Evolutionary conservation across 2,888 invertebrate genomes (phyloP), one percentile per base, ranked within the genome.

Genomic region (Dendrolimus houi): DNA sequence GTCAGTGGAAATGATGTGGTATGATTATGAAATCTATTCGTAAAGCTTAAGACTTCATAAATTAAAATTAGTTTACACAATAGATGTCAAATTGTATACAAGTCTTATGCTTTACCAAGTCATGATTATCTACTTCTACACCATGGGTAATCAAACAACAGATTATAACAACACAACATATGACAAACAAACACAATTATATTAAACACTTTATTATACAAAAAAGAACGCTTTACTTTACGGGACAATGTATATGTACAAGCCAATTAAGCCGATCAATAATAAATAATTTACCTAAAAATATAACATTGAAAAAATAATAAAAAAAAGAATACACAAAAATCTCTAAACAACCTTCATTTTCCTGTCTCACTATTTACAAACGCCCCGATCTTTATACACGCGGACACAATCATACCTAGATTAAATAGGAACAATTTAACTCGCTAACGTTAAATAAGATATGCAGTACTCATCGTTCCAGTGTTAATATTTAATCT

Each of bases 351-450:
- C 61, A 64, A 69, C 64, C 63, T 66, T 62, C 62, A 63, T 64
- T 56, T 64, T 61, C 62, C 65, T 59, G 9, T 70, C 68, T 74
- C 74, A 69, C 69, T 77, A 79, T 82, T 64, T 77, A 81, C 77
- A 74, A 70, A 68, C 69, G 68, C 68, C 67, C 74, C 61, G 41
- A 70, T 60, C 56, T 64, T 67, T 74, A 70, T 70, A 71, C 68
- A 70, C 68, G 29, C 72, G 64, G 75, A 76, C 73, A 78, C 72
- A 14, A 59, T 68, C 77, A 81, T 77, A 79, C 81, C 79, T 79
- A 82, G 82, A 83, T 82, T 81, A 83, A 82, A 82, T 81, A 83
- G 81, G 81, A 81, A 82, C 81, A 73, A 78, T 64, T 29, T 29
- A 29, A 29, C 29, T 29, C 29, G 29, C 3, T 29, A 6, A 29